Conservation (phyloP, 1,140 invertebrate genomes). For the Drosophila kepulauana region DNA sequence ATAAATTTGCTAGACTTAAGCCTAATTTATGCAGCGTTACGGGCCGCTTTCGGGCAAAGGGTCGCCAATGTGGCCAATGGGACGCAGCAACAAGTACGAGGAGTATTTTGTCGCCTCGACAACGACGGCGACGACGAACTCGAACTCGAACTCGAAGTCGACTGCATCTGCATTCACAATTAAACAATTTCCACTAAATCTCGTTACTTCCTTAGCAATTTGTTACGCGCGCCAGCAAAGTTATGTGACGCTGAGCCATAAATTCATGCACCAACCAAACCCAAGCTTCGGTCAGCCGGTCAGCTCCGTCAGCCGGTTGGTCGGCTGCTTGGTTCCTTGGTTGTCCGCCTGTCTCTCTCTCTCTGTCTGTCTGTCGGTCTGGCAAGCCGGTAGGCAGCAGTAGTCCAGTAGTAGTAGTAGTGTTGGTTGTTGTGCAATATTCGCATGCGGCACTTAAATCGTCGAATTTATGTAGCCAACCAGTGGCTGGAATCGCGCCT, state of each 20-base stretch:
- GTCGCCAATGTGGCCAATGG: conserved; percentile 47
- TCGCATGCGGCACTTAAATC: conserved; percentile 79
- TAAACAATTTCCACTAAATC: conserved; percentile 85
- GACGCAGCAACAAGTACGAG: conserved; percentile 61
- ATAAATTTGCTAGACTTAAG: conserved; percentile 85
- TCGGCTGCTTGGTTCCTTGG: background rate
- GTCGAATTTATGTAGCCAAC: conserved; percentile 77
- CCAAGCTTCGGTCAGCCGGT: conserved; percentile 34
- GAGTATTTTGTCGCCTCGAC: conserved; percentile 5
- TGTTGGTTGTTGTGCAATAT: conserved; percentile 60
- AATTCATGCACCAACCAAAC: conserved; percentile 79
- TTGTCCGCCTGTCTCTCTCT: background rate
- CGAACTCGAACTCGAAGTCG: conserved; percentile 16
- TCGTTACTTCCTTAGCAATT: conserved; percentile 85
- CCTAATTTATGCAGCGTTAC: conserved; percentile 82
- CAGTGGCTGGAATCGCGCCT: conserved; percentile 47
- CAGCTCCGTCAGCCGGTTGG: conserved; percentile 13
- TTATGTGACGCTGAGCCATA: conserved; percentile 85
- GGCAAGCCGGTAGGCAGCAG: conserved; percentile 9
- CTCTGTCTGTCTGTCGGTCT: background rate
- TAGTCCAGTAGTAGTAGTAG: conserved; percentile 25
- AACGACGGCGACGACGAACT: background rate
- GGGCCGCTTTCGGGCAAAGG: conserved; percentile 58
- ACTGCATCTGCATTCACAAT: conserved; percentile 84
- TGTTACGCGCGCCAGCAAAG: conserved; percentile 84